phyloP scores from a whole-genome alignment of 2,888 invertebrate species.

The Chironomus riparius region DNA sequence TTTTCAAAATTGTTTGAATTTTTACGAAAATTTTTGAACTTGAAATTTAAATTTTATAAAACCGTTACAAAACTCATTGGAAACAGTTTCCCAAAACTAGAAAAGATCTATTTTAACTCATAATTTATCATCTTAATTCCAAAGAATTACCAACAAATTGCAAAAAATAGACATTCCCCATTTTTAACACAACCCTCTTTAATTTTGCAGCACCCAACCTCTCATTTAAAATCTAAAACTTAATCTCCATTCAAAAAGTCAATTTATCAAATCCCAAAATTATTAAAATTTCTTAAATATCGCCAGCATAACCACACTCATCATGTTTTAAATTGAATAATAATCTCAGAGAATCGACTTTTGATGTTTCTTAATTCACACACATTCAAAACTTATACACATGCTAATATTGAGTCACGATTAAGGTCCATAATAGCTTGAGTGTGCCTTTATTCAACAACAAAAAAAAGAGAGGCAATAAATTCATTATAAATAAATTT shows the following conservation, averaged over 20 bases:
- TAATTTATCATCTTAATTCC: too few species aligned
- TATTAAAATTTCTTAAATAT: neutral
- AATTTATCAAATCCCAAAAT: neutral
- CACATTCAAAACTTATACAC: neutral
- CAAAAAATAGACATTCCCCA: too few species aligned
- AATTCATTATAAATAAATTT: neutral
- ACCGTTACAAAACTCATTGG: too few species aligned
- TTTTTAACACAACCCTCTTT: too few species aligned
- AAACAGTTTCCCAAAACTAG: too few species aligned
- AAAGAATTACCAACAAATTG: too few species aligned
- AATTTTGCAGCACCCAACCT: too few species aligned
- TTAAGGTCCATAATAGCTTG: neutral
- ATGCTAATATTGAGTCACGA: too few species aligned
- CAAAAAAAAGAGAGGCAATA: neutral
- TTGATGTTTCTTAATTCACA: conserved; percentile 24
- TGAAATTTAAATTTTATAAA: too few species aligned
- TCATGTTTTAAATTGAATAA: conserved; percentile 17
- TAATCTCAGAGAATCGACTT: conserved; percentile 26
- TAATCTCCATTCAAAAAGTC: neutral
- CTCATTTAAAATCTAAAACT: neutral
- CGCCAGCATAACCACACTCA: neutral
- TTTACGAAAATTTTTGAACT: too few species aligned
- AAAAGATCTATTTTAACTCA: too few species aligned
- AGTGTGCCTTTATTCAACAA: neutral
- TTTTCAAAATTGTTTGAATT: too few species aligned